A percentile compares a stretch with the other conserved stretches of the same genome.
Evolutionary conservation across 2,113 vertebrate genomes (phyloP).

Genomic region (Microtus ochrogaster): DNA sequence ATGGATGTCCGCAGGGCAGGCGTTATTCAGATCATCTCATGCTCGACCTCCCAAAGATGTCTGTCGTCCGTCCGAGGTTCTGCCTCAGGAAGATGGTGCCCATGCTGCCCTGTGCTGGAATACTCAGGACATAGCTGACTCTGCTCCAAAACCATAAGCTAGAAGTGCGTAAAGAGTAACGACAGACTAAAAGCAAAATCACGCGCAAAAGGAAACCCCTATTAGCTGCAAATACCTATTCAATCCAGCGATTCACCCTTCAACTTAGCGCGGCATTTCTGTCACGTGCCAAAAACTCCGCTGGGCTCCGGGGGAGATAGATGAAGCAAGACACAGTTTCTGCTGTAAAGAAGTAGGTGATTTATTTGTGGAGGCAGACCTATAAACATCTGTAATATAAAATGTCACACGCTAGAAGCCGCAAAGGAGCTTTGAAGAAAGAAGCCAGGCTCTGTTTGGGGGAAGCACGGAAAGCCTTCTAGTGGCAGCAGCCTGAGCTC

Average conservation of each 20-base stretch:
- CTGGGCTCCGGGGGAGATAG: constrained; percentile 15
- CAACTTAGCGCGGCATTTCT: not conserved
- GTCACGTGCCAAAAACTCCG: not conserved
- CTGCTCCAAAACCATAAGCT: not conserved
- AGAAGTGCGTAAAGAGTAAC: not conserved
- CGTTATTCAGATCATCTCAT: not conserved
- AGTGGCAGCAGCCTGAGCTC: constrained; percentile 5
- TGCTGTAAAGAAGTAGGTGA: constrained; percentile 17
- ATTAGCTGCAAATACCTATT: constrained; percentile 36
- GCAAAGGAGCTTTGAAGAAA: constrained; percentile 35
- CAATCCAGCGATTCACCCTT: constrained; percentile 4
- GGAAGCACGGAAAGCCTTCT: not conserved
- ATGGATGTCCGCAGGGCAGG: not conserved
- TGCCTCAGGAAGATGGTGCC: not conserved
- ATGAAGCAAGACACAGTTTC: not conserved
- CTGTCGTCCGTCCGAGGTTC: not conserved
- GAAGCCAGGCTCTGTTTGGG: not conserved
- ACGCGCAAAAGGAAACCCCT: not conserved
- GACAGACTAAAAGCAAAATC: not conserved
- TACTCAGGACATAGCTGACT: not conserved
- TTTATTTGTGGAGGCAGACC: constrained; percentile 60
- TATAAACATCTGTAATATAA: constrained; percentile 60
- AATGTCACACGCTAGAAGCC: constrained; percentile 32
- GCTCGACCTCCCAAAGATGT: not conserved
- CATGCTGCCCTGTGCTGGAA: not conserved